Percentiles rank a stretch among this genome's conserved stretches.
Evolutionary conservation across 2,888 invertebrate species (phyloP).

Genomic region (Mesorhabditis belari): DNA sequence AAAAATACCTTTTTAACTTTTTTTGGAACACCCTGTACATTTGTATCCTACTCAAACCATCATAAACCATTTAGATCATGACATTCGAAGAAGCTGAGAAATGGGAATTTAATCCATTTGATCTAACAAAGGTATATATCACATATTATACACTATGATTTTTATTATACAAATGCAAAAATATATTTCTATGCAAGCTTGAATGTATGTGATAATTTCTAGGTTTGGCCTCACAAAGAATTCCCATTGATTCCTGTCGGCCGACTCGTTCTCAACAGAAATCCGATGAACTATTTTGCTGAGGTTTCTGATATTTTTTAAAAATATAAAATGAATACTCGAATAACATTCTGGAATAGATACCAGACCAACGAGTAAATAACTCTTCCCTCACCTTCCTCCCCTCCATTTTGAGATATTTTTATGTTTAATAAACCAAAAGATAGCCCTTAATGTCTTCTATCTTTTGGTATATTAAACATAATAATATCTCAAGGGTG

Average conservation of each 20-base stretch:
- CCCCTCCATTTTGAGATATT: no score
- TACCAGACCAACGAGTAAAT: no score
- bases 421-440: no score
- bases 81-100: slow-evolving; percentile 53
- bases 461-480: no score
- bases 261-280: slow-evolving; percentile 37
- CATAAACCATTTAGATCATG: slow-evolving; percentile 51
- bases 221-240: slow-evolving; percentile 45
- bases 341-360: no score
- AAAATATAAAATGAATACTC: background rate
- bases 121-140: slow-evolving; percentile 54
- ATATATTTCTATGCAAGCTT: no score
- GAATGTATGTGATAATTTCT: background rate
- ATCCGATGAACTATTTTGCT: slow-evolving; percentile 48
- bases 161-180: no score
- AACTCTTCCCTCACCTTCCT: no score
- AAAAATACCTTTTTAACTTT: background rate
- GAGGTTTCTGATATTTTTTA: slow-evolving; percentile 9
- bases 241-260: slow-evolving; percentile 45
- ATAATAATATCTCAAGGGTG: no score
- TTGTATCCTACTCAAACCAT: no score
- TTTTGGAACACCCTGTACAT: background rate
- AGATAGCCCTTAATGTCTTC: no score
- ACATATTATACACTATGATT: no score
- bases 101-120: slow-evolving; percentile 56